Percentiles rank a stretch among this genome's conserved stretches.
Conservation (phyloP, 2,888 invertebrate species). For the Orthosia incerta region DNA sequence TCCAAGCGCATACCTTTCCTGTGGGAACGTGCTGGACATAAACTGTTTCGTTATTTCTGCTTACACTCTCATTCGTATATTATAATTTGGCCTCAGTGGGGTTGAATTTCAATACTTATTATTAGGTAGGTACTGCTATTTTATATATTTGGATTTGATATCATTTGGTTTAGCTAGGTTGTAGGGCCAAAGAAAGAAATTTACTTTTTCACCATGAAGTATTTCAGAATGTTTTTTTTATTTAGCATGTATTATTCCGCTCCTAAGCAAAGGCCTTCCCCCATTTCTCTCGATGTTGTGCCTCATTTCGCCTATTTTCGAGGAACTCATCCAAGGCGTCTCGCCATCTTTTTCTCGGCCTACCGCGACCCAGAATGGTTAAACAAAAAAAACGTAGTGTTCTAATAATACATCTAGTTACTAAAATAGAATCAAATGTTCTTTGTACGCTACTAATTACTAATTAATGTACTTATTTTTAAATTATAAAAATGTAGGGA, state of each 20-base stretch:
- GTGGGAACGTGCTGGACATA: conserved; percentile 90
- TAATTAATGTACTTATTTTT: background rate
- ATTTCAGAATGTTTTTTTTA: too few relatives aligned
- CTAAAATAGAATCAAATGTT: background rate
- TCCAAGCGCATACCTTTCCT: conserved; percentile 88
- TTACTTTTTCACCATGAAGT: too few relatives aligned
- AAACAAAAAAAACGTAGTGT: background rate
- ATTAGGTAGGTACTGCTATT: conserved; percentile 69
- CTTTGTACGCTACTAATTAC: background rate
- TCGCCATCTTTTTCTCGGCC: too few relatives aligned
- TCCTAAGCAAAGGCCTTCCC: too few relatives aligned
- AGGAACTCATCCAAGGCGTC: too few relatives aligned
- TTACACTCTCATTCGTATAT: conserved; percentile 90
- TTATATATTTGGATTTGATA: conserved; percentile 1
- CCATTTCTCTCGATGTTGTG: too few relatives aligned
- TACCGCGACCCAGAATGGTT: too few relatives aligned
- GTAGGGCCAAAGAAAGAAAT: background rate
- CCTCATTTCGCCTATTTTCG: too few relatives aligned
- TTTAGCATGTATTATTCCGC: too few relatives aligned
- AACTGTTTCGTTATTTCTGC: conserved; percentile 91
- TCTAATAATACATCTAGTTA: background rate
- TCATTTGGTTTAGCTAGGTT: background rate
- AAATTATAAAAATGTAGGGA: background rate
- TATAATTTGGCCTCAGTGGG: conserved; percentile 86
- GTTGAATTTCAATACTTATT: conserved; percentile 81